A percentile compares a stretch with the other conserved stretches of the same genome.
These are phyloP conservation scores for Thereva unica DNA, from an alignment of 2,888 invertebrate species.

Conservation along the genomic window DNA sequence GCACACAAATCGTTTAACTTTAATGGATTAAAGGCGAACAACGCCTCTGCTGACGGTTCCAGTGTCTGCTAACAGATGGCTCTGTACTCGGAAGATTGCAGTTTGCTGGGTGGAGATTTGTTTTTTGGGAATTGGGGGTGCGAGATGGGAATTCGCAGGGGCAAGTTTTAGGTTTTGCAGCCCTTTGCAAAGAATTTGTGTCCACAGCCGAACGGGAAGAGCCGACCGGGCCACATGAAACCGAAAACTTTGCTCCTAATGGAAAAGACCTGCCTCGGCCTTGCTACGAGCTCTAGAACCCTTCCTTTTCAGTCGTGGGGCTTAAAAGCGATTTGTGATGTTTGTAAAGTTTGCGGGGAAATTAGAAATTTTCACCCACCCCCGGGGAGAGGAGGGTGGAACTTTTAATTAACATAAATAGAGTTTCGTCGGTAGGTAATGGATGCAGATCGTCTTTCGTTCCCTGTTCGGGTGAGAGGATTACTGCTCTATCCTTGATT, in stretches of 20 bases:
- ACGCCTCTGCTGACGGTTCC: neutral
- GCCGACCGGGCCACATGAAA: neutral
- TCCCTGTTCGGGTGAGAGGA: neutral
- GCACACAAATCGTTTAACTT: slow-evolving; percentile 25
- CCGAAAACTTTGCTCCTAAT: neutral
- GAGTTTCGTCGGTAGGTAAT: neutral
- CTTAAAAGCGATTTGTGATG: slow-evolving; percentile 18
- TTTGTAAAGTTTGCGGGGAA: neutral
- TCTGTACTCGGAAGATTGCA: neutral
- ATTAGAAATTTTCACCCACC: slow-evolving; percentile 1
- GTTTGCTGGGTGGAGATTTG: neutral
- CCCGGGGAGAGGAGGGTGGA: neutral
- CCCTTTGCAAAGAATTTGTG: slow-evolving; percentile 2
- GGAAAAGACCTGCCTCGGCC: neutral
- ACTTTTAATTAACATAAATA: slow-evolving; percentile 26
- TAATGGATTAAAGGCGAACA: slow-evolving; percentile 24
- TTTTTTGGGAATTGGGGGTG: slow-evolving; percentile 1
- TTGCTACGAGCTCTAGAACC: neutral
- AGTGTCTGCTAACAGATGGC: slow-evolving; percentile 9
- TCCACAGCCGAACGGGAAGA: slow-evolving; percentile 9
- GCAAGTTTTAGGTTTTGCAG: neutral
- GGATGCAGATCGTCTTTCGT: neutral
- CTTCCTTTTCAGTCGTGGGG: slow-evolving; percentile 8
- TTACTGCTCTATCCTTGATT: neutral
- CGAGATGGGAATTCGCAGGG: slow-evolving; percentile 1